Base-by-base conservation (phyloP, 2,888 invertebrate species). In the Acleris cristana region DNA sequence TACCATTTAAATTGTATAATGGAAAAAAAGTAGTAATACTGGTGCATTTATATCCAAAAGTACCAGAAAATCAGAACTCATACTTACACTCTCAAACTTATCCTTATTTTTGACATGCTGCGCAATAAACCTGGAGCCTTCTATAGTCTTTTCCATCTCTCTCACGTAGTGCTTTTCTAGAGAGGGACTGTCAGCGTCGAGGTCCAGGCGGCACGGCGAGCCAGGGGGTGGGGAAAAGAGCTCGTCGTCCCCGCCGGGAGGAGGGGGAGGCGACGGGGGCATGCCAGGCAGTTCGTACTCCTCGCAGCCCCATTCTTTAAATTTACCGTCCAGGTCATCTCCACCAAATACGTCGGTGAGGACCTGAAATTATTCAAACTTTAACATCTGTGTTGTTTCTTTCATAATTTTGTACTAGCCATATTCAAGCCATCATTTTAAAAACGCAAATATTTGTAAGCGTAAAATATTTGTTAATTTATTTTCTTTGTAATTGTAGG, bases 81-180 rank as follows among this genome's bases (percentile, higher is more conserved):
- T 83, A 96, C 97, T 96, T 94, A 98, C 98, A 90, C 96, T 97
- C 90, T 97, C 98, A 89, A 98, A 98, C 88, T 96, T 97, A 92
- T 98, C 98, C 92, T 98, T 97, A 93, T 98, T 98, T 90, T 96
- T 96, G 88, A 98, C 97, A 88, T 98, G 98, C 92, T 98, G 98
- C 84, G 98, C 98, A 93, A 98, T 98, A 90, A 98, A 98, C 82
- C 97, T 95, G 75, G 98, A 97, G 79, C 98, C 97, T 85, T 97
- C 97, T 89, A 98, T 96, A 80, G 98, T 97, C 89, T 97, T 97
- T 90, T 98, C 98, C 95, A 97, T 96, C 90, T 97, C 97, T 85
- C 96, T 95, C 75, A 96, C 94, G 77, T 95, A 95, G 71, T 96
- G 95, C 87, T 96, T 96, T 80, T 97, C 97, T 86, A 96, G 96